Base-by-base conservation (phyloP, 2,888 invertebrate species). In the Torymus texanus region DNA sequence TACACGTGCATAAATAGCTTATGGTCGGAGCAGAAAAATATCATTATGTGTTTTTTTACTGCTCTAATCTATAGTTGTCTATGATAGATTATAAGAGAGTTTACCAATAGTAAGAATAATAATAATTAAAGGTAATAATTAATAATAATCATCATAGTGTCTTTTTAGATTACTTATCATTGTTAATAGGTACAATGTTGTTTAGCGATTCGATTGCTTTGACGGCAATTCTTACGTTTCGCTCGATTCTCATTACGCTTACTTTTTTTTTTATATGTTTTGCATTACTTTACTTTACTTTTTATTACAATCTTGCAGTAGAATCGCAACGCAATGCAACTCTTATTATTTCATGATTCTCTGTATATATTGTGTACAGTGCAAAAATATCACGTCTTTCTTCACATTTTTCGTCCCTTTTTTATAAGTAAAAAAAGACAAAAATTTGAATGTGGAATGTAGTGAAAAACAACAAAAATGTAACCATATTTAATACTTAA, bases 51-150 rank as follows among this genome's bases (percentile, higher is more conserved):
- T 41, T 18, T 61, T 78, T 80, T 84, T 83, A 84, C 81, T 83
- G 83, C 82, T 79, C 85, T 88, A 87, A 79, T 84, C 86, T 86
- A 86, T 82, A 66, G 82, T 85, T 85, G 83, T 83, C 82, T 83
- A 83, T 81, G 81, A 83, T 84, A 85, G 86, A 86, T 85, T 86
- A 85, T 82, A 84, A 84, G 85, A 87, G 84, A 86, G 79, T 84
- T 82, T 83, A 85, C 82, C 83, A 84, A 85, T 86, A 87, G 84
- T 85, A 84, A 85, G 84, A 85, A 85, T 75, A 80, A 72, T 80
- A 62, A 67, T 72, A 58, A 62, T 53, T 58, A 75, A 73, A 58
- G 51, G 41, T 51, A 63, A 58, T 85, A 85, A 85, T 84, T 83
- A 82, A 83, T 81, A 80, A 85, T 86, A 85, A 87, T 86, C 79